phyloP scores from a whole-genome alignment of 2,888 invertebrate species.

The Belgica antarctica region DNA sequence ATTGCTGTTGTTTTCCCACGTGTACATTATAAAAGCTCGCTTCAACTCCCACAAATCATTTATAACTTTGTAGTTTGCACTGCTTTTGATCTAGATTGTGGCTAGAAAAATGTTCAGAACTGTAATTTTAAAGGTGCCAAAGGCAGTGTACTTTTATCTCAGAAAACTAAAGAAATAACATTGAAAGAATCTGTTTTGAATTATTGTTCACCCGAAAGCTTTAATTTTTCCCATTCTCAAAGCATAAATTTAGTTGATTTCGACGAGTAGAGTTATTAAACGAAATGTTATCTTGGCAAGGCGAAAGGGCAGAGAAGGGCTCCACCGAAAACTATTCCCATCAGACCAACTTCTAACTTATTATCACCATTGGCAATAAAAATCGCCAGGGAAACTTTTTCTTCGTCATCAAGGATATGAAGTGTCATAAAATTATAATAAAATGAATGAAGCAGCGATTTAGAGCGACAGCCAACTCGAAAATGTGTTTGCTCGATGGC shows the following conservation, averaged over 20 bases:
- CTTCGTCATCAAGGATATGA: background rate
- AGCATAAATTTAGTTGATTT: too few relatives aligned
- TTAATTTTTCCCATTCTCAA: too few relatives aligned
- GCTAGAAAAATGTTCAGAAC: slow-evolving; percentile 4
- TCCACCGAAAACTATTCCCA: background rate
- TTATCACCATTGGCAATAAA: background rate
- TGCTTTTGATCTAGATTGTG: background rate
- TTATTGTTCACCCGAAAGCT: too few relatives aligned
- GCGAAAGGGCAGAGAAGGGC: background rate
- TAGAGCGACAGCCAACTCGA: background rate
- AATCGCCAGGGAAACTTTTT: background rate
- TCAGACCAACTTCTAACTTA: slow-evolving; percentile 26
- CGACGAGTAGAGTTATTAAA: slow-evolving; percentile 16
- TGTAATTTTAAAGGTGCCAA: background rate
- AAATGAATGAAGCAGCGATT: background rate
- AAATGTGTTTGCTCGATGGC: background rate
- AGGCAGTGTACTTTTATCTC: slow-evolving; percentile 2
- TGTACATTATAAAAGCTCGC: too few relatives aligned
- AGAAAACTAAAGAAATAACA: background rate
- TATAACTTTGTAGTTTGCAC: background rate
- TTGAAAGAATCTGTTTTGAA: background rate
- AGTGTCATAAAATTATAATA: slow-evolving; percentile 7
- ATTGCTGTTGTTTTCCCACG: too few relatives aligned
- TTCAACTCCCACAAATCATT: background rate
- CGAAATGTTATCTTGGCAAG: background rate